Evolutionary conservation across 2,888 invertebrate species (phyloP).

Genomic region (Agonopterix alstromeriana): DNA sequence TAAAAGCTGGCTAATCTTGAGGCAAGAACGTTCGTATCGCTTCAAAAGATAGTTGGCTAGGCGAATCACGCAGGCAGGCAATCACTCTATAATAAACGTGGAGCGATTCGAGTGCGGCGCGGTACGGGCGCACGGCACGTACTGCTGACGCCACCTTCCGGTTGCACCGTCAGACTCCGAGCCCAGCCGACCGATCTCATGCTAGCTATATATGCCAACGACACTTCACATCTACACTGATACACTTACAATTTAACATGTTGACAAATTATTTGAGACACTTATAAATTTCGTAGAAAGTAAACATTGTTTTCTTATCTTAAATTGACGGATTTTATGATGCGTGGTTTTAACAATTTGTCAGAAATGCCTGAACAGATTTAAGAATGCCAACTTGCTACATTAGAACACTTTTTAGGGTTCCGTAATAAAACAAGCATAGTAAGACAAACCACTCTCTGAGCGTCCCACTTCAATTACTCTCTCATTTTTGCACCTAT

Average conservation of each 20-base stretch:
- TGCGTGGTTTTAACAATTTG: too few relatives aligned
- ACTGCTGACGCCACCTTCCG: conserved; percentile 46
- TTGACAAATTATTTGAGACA: neutral
- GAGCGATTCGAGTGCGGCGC: conserved; percentile 51
- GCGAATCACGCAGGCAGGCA: conserved; percentile 69
- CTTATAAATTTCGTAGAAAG: too few relatives aligned
- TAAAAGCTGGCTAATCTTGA: conserved; percentile 39
- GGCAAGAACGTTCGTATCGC: conserved; percentile 44
- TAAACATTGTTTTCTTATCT: too few relatives aligned
- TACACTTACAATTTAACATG: conserved; percentile 25
- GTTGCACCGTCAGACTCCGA: conserved; percentile 33
- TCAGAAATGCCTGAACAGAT: too few relatives aligned
- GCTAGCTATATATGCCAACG: conserved; percentile 24
- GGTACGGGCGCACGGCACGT: conserved; percentile 55
- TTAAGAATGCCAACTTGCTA: too few relatives aligned
- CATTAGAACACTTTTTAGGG: too few relatives aligned
- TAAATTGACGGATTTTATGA: too few relatives aligned
- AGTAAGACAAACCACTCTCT: too few relatives aligned
- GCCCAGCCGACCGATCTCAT: conserved; percentile 19
- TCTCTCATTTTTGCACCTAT: too few relatives aligned
- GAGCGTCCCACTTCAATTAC: too few relatives aligned
- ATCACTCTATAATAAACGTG: conserved; percentile 72
- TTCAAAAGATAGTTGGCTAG: conserved; percentile 56
- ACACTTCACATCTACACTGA: conserved; percentile 14
- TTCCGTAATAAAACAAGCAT: too few relatives aligned